phyloP scores from a whole-genome alignment of 2,888 invertebrate species.

The Steinernema carpocapsae region DNA sequence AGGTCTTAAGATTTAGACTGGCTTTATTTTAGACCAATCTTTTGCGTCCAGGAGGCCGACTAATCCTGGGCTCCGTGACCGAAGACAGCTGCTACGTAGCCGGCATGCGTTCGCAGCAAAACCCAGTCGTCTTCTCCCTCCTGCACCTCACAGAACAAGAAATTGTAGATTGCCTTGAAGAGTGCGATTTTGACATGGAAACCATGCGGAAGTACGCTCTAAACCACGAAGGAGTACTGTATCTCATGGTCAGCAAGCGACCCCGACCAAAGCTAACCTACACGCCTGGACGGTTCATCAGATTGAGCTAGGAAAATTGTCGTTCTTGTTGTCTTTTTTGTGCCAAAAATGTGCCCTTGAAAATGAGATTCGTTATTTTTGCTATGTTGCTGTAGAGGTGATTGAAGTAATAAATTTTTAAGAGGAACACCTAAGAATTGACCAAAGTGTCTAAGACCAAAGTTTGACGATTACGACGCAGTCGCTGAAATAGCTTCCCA shows the following conservation, averaged over 20 bases:
- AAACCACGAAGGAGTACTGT: slow-evolving; percentile 61
- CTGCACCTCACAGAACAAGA: slow-evolving; percentile 55
- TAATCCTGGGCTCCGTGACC: slow-evolving; percentile 62
- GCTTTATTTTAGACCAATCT: slow-evolving; percentile 40
- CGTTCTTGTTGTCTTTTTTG: not conserved
- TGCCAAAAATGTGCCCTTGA: not conserved
- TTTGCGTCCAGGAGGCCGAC: slow-evolving; percentile 56
- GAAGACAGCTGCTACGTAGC: slow-evolving; percentile 63
- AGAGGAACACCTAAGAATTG: not conserved
- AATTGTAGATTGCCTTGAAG: slow-evolving; percentile 51
- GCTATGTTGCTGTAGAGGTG: not conserved
- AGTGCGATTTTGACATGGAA: slow-evolving; percentile 46
- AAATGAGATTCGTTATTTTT: not conserved
- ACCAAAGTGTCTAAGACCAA: too few species aligned
- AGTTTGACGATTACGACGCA: too few species aligned
- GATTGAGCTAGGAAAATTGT: not conserved
- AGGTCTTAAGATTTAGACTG: too few species aligned
- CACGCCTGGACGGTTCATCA: not conserved
- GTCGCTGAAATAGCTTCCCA: too few species aligned
- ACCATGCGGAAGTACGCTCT: slow-evolving; percentile 53
- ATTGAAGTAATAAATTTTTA: not conserved
- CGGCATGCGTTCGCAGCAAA: slow-evolving; percentile 43
- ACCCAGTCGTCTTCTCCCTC: slow-evolving; percentile 58
- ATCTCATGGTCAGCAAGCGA: slow-evolving; percentile 57
- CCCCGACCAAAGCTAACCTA: not conserved